phyloP scores from a whole-genome alignment of 2,888 invertebrate species.

The Trilocha varians region DNA sequence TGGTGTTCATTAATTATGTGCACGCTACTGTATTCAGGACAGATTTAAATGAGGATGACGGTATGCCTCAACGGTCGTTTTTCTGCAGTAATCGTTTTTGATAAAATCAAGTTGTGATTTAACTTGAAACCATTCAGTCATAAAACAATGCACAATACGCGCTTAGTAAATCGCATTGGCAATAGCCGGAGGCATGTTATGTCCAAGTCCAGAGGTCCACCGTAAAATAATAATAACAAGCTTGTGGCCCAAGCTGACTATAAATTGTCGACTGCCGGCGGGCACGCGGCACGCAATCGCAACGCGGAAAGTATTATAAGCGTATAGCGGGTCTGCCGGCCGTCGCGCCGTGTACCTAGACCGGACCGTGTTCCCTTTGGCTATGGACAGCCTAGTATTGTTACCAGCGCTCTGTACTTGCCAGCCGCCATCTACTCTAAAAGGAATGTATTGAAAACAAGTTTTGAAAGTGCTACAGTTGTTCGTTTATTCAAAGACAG shows the following conservation, averaged over 20 bases:
- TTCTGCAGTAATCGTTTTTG: too few relatives aligned
- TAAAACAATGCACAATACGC: not conserved
- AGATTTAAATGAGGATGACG: too few relatives aligned
- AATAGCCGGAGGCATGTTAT: slow-evolving; percentile 49
- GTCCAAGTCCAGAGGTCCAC: slow-evolving; percentile 43
- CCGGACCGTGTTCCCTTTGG: slow-evolving; percentile 31
- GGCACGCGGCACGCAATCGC: slow-evolving; percentile 69
- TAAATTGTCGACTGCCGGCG: slow-evolving; percentile 67
- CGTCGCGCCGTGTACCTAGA: slow-evolving; percentile 27
- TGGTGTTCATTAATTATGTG: too few relatives aligned
- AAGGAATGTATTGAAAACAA: not conserved
- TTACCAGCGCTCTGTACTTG: slow-evolving; percentile 28
- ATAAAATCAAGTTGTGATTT: too few relatives aligned
- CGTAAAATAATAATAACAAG: slow-evolving; percentile 64
- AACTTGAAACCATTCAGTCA: too few relatives aligned
- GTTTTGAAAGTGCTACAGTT: not conserved
- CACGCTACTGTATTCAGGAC: too few relatives aligned
- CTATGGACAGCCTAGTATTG: slow-evolving; percentile 39
- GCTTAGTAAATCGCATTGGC: not conserved
- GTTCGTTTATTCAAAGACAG: not conserved
- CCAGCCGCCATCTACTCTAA: slow-evolving; percentile 9
- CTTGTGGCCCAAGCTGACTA: slow-evolving; percentile 52
- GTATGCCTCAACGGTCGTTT: too few relatives aligned
- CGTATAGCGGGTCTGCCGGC: not conserved
- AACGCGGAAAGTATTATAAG: slow-evolving; percentile 55